phyloP scores from a whole-genome alignment of 2,797 vertebrate species.

The Spinus olivaceus region DNA sequence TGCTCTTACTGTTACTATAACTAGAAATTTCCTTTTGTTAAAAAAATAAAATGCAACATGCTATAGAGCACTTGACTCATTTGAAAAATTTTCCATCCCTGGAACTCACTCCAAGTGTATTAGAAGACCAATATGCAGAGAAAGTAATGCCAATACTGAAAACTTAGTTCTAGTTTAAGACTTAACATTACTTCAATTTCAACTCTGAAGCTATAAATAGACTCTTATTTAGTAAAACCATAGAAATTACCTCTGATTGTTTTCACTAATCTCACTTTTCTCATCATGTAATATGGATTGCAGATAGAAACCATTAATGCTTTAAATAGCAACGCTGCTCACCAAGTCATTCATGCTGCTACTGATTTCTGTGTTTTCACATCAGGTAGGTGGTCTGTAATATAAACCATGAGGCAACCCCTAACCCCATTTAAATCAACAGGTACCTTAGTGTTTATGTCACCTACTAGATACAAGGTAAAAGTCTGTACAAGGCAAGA shows the following conservation, averaged over 20 bases:
- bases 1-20: slow-evolving; percentile 38
- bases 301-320: slow-evolving; percentile 56
- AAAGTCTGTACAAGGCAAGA: neutral
- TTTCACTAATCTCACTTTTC: slow-evolving; percentile 76
- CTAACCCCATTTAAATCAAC: neutral
- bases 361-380: slow-evolving; percentile 29
- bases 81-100: slow-evolving; percentile 12
- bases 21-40: slow-evolving; percentile 72
- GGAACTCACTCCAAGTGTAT: neutral
- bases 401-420: neutral
- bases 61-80: slow-evolving; percentile 46
- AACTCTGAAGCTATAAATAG: slow-evolving; percentile 58
- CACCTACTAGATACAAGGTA: neutral
- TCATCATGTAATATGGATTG: slow-evolving; percentile 70
- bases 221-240: slow-evolving; percentile 70
- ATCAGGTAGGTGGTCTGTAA: slow-evolving; percentile 3
- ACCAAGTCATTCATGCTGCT: slow-evolving; percentile 3
- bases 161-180: neutral
- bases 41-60: slow-evolving; percentile 67
- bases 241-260: slow-evolving; percentile 71
- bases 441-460: neutral
- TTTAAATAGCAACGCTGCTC: slow-evolving; percentile 63
- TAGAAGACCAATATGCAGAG: neutral
- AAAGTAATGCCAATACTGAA: neutral
- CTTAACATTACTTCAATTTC: slow-evolving; percentile 37